Conservation (phyloP, 1,140 invertebrate species). For the Episyrphus balteatus region DNA sequence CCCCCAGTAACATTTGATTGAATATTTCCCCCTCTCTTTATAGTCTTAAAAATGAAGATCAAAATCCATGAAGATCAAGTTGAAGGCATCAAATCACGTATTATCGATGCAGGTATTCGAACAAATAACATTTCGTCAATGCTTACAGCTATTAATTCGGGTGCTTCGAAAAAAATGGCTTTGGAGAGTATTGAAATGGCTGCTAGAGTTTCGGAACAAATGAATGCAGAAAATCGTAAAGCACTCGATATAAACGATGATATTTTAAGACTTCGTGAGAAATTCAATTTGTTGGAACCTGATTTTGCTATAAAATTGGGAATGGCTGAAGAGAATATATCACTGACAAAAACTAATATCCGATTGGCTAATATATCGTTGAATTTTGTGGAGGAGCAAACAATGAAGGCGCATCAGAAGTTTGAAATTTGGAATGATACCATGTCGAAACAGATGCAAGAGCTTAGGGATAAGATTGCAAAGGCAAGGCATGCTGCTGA, state of each 20-base stretch:
- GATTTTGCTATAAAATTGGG: slow-evolving; percentile 45
- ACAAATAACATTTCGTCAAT: slow-evolving; percentile 42
- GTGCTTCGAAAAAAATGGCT: slow-evolving; percentile 23
- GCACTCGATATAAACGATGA: slow-evolving; percentile 39
- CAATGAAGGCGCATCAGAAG: slow-evolving; percentile 42
- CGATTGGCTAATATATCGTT: slow-evolving; percentile 39
- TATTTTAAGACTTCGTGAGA: slow-evolving; percentile 40
- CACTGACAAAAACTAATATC: slow-evolving; percentile 27
- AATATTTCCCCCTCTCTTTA: neutral
- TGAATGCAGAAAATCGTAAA: slow-evolving; percentile 41
- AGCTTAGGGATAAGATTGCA: slow-evolving; percentile 59
- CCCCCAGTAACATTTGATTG: no score
- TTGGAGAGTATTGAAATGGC: slow-evolving; percentile 38
- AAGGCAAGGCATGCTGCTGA: slow-evolving; percentile 70
- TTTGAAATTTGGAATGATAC: slow-evolving; percentile 50
- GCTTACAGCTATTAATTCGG: slow-evolving; percentile 16
- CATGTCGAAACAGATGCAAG: slow-evolving; percentile 48
- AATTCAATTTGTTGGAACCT: slow-evolving; percentile 42
- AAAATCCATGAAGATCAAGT: slow-evolving; percentile 39
- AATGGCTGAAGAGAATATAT: slow-evolving; percentile 34
- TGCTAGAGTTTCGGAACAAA: slow-evolving; percentile 37
- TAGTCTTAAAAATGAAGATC: slow-evolving; percentile 29
- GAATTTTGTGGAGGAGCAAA: slow-evolving; percentile 39
- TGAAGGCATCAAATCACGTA: slow-evolving; percentile 37
- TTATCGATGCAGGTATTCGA: slow-evolving; percentile 41